These are phyloP conservation scores for Diabrotica virgifera DNA, from an alignment of 1,140 invertebrate species.

Conservation along the genomic window DNA sequence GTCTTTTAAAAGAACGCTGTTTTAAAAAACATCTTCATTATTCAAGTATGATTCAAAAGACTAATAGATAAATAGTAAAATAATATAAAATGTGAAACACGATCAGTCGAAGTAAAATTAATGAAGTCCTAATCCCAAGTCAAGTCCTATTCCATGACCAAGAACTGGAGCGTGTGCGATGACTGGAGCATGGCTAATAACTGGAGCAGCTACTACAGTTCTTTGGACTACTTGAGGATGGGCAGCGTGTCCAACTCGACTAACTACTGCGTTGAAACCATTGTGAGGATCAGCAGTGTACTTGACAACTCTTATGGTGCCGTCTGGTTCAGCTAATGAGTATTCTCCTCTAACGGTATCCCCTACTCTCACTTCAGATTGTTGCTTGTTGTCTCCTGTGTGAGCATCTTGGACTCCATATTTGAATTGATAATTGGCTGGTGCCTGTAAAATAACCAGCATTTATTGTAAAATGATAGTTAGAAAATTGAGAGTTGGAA, in stretches of 20 bases:
- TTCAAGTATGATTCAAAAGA: too few relatives aligned
- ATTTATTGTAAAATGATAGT: neutral
- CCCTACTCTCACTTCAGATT: conserved; percentile 41
- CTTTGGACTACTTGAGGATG: conserved; percentile 15
- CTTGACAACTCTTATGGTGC: conserved; percentile 57
- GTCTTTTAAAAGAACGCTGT: too few relatives aligned
- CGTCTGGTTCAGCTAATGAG: conserved; percentile 57
- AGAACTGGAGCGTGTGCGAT: too few relatives aligned
- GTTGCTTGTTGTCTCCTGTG: conserved; percentile 64
- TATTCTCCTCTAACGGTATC: conserved; percentile 49
- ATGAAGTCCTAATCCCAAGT: conserved; percentile 6
- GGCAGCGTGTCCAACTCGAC: conserved; percentile 15
- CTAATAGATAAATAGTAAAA: too few relatives aligned
- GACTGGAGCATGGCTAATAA: too few relatives aligned
- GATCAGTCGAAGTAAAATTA: neutral
- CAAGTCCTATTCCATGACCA: neutral
- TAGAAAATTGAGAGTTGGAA: neutral
- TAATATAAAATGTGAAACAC: too few relatives aligned
- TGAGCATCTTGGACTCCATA: conserved; percentile 67
- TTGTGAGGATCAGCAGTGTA: conserved; percentile 48
- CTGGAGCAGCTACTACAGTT: neutral
- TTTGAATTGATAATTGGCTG: conserved; percentile 65
- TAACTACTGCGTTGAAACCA: conserved; percentile 15
- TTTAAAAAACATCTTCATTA: too few relatives aligned
- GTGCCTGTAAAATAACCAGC: conserved; percentile 40